Conservation (phyloP, 2,113 vertebrate genomes). For the Delphinus delphis region DNA sequence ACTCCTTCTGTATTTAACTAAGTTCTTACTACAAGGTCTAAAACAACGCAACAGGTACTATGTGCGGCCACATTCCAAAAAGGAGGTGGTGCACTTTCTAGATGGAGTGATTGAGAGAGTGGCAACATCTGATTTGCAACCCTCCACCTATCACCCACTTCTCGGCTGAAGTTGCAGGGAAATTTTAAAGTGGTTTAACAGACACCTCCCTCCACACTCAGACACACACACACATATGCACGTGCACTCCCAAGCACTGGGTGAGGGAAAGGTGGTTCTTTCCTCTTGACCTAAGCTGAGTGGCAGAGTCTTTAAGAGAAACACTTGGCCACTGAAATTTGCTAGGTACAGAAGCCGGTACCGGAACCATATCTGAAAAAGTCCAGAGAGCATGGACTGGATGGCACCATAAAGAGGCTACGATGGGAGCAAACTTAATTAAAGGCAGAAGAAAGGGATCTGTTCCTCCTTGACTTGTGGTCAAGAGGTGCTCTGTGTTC, state of each 20-base stretch:
- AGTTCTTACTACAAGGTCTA: neutral
- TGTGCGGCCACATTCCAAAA: neutral
- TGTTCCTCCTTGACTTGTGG: neutral
- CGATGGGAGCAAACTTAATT: neutral
- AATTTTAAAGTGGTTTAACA: neutral
- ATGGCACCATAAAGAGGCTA: neutral
- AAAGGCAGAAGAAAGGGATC: neutral
- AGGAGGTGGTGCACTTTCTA: neutral
- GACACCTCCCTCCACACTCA: neutral
- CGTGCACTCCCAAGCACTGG: neutral
- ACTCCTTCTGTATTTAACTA: neutral
- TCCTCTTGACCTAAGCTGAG: neutral
- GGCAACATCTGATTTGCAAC: neutral
- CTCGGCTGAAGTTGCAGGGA: neutral
- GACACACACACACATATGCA: neutral
- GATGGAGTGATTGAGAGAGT: neutral
- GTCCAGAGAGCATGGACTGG: neutral
- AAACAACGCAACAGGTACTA: neutral
- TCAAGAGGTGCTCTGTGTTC: neutral
- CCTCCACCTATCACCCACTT: neutral
- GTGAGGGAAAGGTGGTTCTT: neutral
- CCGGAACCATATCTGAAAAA: neutral
- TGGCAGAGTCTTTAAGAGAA: neutral
- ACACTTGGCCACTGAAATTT: neutral
- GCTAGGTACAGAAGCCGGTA: neutral